A percentile compares a stretch with the other conserved stretches of the same genome.
These are phyloP conservation scores for Nephrocerus scutellatus DNA, from an alignment of 2,888 invertebrate species.

Conservation along the genomic window DNA sequence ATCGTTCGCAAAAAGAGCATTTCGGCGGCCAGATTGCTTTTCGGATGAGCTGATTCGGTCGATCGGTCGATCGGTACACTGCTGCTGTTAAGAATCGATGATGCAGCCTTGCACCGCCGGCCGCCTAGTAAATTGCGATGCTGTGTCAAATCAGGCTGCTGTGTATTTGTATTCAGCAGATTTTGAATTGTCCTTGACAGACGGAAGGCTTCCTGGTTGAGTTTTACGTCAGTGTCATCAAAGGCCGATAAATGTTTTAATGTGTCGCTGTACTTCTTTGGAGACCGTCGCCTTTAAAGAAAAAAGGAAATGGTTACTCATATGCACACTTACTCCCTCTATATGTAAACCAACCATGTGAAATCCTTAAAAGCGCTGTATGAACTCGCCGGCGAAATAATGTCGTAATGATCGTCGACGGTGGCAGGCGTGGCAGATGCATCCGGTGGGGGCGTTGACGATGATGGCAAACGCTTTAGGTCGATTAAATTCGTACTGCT, in stretches of 20 bases:
- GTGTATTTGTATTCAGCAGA: slow-evolving; percentile 55
- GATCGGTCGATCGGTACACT: background rate
- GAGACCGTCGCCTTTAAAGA: slow-evolving; percentile 39
- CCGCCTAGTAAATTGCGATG: slow-evolving; percentile 27
- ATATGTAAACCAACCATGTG: slow-evolving; percentile 52
- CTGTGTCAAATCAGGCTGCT: slow-evolving; percentile 55
- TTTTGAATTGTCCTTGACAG: slow-evolving; percentile 60
- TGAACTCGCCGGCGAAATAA: slow-evolving; percentile 35
- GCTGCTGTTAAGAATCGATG: background rate
- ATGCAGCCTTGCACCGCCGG: slow-evolving; percentile 15
- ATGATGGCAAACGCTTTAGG: too few species aligned
- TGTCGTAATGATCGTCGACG: slow-evolving; percentile 30
- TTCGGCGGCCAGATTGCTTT: slow-evolving; percentile 30
- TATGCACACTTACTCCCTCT: background rate
- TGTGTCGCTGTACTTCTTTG: slow-evolving; percentile 51
- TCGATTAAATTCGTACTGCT: slow-evolving; percentile 44
- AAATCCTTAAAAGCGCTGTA: slow-evolving; percentile 52
- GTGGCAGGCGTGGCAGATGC: background rate
- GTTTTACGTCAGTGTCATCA: slow-evolving; percentile 55
- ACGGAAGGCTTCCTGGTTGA: slow-evolving; percentile 61
- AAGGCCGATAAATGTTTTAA: slow-evolving; percentile 54
- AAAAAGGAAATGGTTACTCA: background rate
- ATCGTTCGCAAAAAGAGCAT: slow-evolving; percentile 42
- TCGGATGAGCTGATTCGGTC: too few species aligned
- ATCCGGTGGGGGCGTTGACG: too few species aligned